Conservation (phyloP, 2,797 vertebrate genomes). For the Tadarida brasiliensis region DNA sequence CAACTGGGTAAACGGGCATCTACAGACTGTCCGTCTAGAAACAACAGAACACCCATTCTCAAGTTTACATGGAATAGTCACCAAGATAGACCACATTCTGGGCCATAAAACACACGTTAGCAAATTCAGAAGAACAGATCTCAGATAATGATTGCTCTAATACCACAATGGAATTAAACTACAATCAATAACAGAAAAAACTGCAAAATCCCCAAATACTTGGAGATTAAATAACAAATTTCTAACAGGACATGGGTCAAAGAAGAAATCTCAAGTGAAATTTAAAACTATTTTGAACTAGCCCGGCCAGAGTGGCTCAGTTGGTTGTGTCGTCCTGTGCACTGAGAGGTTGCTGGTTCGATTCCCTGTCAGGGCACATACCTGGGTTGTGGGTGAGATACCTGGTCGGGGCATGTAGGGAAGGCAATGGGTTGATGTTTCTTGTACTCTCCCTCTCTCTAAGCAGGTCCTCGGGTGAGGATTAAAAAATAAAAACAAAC, state of each 20-base stretch:
- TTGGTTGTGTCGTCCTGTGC: neutral
- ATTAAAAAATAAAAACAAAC: neutral
- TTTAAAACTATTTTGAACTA: neutral
- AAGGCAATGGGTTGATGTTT: neutral
- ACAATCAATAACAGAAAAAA: slow-evolving; percentile 1
- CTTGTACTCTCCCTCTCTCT: neutral
- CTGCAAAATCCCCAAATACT: neutral
- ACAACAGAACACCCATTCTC: neutral
- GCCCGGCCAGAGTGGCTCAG: neutral
- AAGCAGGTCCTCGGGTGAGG: neutral
- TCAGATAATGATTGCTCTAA: neutral
- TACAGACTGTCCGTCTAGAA: neutral
- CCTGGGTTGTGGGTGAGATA: neutral
- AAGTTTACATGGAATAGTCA: neutral
- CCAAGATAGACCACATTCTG: neutral
- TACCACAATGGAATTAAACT: slow-evolving; percentile 11
- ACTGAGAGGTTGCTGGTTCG: neutral
- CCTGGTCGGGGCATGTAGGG: neutral
- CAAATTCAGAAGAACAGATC: neutral
- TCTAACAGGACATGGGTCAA: neutral
- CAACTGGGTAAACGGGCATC: neutral
- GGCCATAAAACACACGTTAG: neutral
- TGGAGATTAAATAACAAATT: slow-evolving; percentile 17
- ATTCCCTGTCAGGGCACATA: neutral
- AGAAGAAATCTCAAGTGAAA: neutral